Base-by-base conservation (phyloP, 1,140 invertebrate genomes). In the Drosophila bifasciata region DNA sequence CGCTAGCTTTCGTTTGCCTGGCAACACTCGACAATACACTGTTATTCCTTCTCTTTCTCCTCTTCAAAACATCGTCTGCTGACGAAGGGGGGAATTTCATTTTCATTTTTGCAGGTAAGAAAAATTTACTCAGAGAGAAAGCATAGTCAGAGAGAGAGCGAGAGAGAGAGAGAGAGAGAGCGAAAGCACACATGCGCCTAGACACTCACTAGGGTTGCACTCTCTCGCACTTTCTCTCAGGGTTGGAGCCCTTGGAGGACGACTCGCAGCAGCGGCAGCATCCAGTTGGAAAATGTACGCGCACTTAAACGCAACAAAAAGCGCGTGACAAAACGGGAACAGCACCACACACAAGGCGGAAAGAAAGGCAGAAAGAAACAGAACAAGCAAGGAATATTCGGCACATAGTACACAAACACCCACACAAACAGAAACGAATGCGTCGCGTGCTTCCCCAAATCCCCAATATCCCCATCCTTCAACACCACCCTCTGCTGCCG, bases 241-340 rank as follows among this genome's bases (percentile, higher is more conserved):
- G 53, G 51, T 51, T 57, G 49, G 15, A 43, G 39, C 3, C 3
- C 23, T 9, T 4, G 39, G 21, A 23, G n/a, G 49, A 17, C 39
- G 7, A 16, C 49, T 57, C 39, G 58, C 25, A 64, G 28, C 40
- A 21, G 60, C 48, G 44, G n/a, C 40, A 86, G 81, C 83, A 86
- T 86, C 81, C 81, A 86, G 81, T 86, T 86, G 81, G 83, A 88
- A 86, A 86, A 88, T 76, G 78, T 83, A 88, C 78, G 81, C 81
- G 81, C 69, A 85, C 43, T 85, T 32, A 80, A 81, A 85, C 81
- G 83, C 81, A 85, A 62, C 81, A 28, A 63, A 86, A 81, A 85
- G 73, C 81, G 81, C 81, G 81, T 81, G 50, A 43, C 68, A 51
- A 61, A 57, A 36, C 53, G 40, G 44, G 53, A 53, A 25, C 17